These are phyloP conservation scores for Onthophagus sagittarius DNA, from an alignment of 2,888 invertebrate species.

Conservation along the genomic window DNA sequence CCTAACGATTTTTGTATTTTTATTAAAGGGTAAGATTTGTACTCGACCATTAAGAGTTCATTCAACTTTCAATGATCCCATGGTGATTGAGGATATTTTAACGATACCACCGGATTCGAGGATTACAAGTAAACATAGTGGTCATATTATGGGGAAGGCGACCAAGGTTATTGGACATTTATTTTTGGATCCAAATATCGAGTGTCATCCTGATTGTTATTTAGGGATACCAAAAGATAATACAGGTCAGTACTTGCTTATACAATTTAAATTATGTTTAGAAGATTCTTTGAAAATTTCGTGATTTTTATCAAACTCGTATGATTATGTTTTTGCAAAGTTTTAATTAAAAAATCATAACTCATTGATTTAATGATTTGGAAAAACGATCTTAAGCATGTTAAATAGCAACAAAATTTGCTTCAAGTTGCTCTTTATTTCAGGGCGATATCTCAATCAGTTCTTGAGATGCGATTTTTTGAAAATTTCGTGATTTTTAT, in stretches of 20 bases:
- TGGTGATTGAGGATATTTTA: slow-evolving; percentile 69
- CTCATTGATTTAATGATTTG: too few relatives aligned
- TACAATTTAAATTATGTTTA: not conserved
- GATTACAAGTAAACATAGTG: slow-evolving; percentile 53
- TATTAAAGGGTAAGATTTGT: slow-evolving; percentile 68
- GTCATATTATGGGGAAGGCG: slow-evolving; percentile 52
- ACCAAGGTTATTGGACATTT: slow-evolving; percentile 57
- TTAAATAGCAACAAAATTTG: too few relatives aligned
- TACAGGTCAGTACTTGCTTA: slow-evolving; percentile 56
- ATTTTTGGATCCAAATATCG: slow-evolving; percentile 68
- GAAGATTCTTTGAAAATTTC: too few relatives aligned
- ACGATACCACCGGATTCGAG: slow-evolving; percentile 62
- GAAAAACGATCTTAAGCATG: too few relatives aligned
- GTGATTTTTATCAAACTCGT: too few relatives aligned
- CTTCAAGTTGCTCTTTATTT: too few relatives aligned
- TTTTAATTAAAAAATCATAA: too few relatives aligned
- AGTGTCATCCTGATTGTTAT: slow-evolving; percentile 73
- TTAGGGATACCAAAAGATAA: slow-evolving; percentile 66
- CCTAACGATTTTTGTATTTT: slow-evolving; percentile 24
- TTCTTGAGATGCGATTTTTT: too few relatives aligned
- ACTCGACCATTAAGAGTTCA: slow-evolving; percentile 73
- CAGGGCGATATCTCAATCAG: too few relatives aligned
- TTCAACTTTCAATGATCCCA: slow-evolving; percentile 74
- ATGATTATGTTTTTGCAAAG: too few relatives aligned
- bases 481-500: too few relatives aligned